A percentile compares a stretch with the other conserved stretches of the same genome.
Conservation (phyloP, 2,113 vertebrate genomes). For the Abramis brama region DNA sequence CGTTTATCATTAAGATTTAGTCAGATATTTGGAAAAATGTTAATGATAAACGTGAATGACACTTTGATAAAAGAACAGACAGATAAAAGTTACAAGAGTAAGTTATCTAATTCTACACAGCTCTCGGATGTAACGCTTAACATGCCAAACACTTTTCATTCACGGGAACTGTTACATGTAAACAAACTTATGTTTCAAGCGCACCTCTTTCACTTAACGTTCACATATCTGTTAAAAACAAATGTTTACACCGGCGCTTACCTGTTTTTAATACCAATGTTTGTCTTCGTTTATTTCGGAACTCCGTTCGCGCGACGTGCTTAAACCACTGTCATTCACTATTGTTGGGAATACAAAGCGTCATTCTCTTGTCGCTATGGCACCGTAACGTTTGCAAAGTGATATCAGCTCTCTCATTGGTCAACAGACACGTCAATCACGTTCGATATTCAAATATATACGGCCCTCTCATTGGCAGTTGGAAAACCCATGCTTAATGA, state of each 20-base stretch:
- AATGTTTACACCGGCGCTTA: background rate
- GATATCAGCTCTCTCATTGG: constrained; percentile 46
- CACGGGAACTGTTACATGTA: background rate
- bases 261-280: constrained; percentile 20
- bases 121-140: background rate
- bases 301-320: constrained; percentile 12
- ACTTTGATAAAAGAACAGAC: background rate
- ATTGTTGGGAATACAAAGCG: constrained; percentile 71
- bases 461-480: constrained; percentile 66
- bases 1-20: background rate
- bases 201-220: background rate
- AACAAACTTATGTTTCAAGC: background rate
- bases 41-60: background rate
- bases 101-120: too few species aligned
- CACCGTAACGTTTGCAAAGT: constrained; percentile 69
- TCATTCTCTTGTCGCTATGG: constrained; percentile 78
- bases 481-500: background rate
- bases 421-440: constrained; percentile 54
- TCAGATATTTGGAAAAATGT: background rate
- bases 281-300: background rate
- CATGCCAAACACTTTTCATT: background rate
- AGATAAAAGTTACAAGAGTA: background rate
- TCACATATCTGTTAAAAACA: background rate
- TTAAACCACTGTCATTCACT: constrained; percentile 56
- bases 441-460: constrained; percentile 67